These are phyloP conservation scores for Betta splendens DNA, from an alignment of 2,797 vertebrate species.

Conservation along the genomic window DNA sequence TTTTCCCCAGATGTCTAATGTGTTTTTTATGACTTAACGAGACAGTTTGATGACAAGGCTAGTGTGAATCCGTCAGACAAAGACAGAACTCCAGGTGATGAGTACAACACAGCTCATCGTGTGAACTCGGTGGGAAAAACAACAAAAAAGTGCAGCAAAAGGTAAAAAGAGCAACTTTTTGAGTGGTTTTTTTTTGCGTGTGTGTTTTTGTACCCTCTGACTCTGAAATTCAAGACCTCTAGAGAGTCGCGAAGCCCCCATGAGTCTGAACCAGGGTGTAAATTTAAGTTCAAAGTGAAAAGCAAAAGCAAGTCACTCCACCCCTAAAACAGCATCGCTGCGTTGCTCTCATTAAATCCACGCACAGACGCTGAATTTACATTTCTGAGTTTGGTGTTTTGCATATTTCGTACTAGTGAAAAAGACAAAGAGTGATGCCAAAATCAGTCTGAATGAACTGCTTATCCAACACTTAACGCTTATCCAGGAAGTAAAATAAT, in stretches of 20 bases:
- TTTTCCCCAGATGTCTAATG: too few species aligned
- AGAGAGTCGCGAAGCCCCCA: conserved; percentile 72
- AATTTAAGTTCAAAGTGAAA: conserved; percentile 76
- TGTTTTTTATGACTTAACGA: too few species aligned
- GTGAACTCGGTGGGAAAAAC: conserved; percentile 17
- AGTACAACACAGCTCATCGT: conserved; percentile 2
- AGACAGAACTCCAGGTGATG: conserved; percentile 8
- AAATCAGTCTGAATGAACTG: conserved; percentile 33
- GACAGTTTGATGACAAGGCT: too few species aligned
- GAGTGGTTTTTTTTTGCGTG: background rate
- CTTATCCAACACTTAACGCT: too few species aligned
- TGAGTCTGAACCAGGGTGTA: conserved; percentile 69
- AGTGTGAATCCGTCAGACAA: too few species aligned
- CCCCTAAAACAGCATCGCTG: conserved; percentile 34
- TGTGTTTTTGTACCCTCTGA: conserved; percentile 61
- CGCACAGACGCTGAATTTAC: conserved; percentile 36
- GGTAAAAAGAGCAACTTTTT: conserved; percentile 25
- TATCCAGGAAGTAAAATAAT: too few species aligned
- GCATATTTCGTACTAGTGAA: conserved; percentile 29
- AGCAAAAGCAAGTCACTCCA: conserved; percentile 40
- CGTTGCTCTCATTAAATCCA: conserved; percentile 59
- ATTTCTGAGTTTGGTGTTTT: conserved; percentile 38
- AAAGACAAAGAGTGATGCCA: conserved; percentile 24
- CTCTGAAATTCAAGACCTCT: conserved; percentile 54
- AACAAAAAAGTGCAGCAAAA: conserved; percentile 20